Evolutionary conservation across 2,113 vertebrate species (phyloP).

Genomic region (Callipepla squamata): DNA sequence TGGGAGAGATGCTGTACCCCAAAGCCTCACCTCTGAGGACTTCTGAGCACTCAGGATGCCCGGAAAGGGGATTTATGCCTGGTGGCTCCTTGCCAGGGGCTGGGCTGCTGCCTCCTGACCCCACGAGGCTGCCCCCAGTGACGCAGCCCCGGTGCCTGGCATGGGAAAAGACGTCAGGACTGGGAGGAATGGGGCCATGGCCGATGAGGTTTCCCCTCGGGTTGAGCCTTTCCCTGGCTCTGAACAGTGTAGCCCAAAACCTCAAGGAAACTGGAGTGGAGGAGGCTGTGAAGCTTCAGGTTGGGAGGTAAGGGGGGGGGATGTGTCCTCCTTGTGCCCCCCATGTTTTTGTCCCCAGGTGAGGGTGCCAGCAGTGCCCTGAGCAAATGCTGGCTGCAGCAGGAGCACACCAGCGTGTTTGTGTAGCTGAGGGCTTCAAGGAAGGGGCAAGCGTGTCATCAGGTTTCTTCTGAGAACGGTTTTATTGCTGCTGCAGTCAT

Average conservation of each 20-base stretch:
- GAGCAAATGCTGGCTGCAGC: fast-evolving
- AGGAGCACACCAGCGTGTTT: fast-evolving
- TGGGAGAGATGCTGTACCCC: not conserved
- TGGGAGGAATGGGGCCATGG: not conserved
- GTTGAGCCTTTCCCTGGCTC: not conserved
- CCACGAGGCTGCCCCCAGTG: conserved; percentile 21
- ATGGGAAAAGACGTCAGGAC: conserved; percentile 67
- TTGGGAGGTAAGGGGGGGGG: not conserved
- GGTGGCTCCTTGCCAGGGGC: not conserved
- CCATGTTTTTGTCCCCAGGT: fast-evolving
- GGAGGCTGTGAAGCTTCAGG: fast-evolving
- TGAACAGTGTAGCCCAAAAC: fast-evolving
- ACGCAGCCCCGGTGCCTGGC: conserved; percentile 23
- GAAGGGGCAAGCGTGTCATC: not conserved
- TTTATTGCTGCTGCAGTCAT: not conserved
- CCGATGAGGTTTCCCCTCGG: fast-evolving
- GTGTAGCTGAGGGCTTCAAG: not conserved
- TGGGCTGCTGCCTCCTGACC: conserved; percentile 11
- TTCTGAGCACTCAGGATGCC: not conserved
- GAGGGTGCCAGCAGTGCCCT: not conserved
- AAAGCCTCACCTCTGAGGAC: not conserved
- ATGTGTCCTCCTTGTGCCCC: not conserved
- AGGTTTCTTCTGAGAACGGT: not conserved
- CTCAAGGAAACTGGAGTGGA: not conserved
- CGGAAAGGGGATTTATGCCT: conserved; percentile 55